Percentiles rank a stretch among this genome's conserved stretches.
phyloP scores from a whole-genome alignment of 2,888 invertebrate species.

The Tortricodes alternella region DNA sequence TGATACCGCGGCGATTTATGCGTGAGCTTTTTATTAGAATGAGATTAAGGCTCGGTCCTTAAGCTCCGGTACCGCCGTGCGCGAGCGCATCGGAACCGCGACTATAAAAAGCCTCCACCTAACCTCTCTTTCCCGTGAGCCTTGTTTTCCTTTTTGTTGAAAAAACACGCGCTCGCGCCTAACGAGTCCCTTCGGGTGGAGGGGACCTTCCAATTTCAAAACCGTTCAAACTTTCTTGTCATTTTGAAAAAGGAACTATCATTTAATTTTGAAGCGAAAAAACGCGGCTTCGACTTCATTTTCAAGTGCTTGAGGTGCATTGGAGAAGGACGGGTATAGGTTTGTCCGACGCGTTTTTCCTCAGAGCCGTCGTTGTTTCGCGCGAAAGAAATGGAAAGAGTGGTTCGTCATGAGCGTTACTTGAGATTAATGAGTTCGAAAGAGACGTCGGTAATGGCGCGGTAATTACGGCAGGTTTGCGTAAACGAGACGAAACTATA shows the following conservation, averaged over 20 bases:
- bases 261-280: slow-evolving; percentile 49
- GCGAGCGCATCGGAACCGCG: slow-evolving; percentile 76
- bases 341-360: slow-evolving; percentile 50
- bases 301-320: slow-evolving; percentile 43
- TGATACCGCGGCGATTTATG: slow-evolving; percentile 74
- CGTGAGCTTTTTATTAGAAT: slow-evolving; percentile 81
- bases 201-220: slow-evolving; percentile 63
- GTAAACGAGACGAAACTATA: slow-evolving; percentile 77
- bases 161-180: slow-evolving; percentile 64
- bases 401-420: slow-evolving; percentile 54
- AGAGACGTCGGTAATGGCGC: slow-evolving; percentile 71
- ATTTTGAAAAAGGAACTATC: slow-evolving; percentile 58
- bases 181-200: slow-evolving; percentile 59
- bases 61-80: slow-evolving; percentile 79
- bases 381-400: slow-evolving; percentile 73
- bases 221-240: slow-evolving; percentile 58
- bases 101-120: slow-evolving; percentile 78
- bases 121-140: slow-evolving; percentile 78
- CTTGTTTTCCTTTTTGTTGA: slow-evolving; percentile 72
- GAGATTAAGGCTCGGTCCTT: slow-evolving; percentile 76
- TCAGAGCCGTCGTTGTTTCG: slow-evolving; percentile 46
- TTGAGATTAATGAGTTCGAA: slow-evolving; percentile 74
- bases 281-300: slow-evolving; percentile 59
- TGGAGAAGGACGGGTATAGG: slow-evolving; percentile 58
- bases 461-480: slow-evolving; percentile 72